Evolutionary conservation across 2,888 invertebrate genomes (phyloP).

Genomic region (Scaptomyza parva): DNA sequence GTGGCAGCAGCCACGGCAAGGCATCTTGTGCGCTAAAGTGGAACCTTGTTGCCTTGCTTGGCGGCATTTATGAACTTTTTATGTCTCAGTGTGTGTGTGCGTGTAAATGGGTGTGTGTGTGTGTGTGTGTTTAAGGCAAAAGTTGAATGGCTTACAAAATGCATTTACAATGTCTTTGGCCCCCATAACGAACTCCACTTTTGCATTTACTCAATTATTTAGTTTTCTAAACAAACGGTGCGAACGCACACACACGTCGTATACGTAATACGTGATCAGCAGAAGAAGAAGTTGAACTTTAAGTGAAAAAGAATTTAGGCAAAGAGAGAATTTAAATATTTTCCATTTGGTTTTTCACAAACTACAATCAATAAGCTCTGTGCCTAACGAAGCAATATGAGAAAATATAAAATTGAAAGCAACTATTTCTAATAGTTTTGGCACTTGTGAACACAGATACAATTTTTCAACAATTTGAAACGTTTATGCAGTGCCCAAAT

Average conservation of each 20-base stretch:
- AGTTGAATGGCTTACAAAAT: constrained; percentile 58
- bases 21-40: constrained; percentile 43
- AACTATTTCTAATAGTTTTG: constrained; percentile 7
- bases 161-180: constrained; percentile 44
- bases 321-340: background rate
- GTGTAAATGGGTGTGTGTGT: constrained; percentile 19
- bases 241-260: background rate
- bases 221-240: constrained; percentile 19
- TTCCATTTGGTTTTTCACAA: background rate
- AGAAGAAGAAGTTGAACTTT: background rate
- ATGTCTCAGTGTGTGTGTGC: constrained; percentile 14
- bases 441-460: background rate
- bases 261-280: constrained; percentile 3
- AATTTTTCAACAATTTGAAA: constrained; percentile 19
- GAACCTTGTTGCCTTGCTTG: constrained; percentile 33
- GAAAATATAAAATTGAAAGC: background rate
- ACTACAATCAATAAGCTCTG: background rate
- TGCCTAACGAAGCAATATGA: background rate
- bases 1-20: constrained; percentile 7
- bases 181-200: constrained; percentile 31
- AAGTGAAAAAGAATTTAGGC: background rate
- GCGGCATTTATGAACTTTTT: constrained; percentile 39
- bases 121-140: constrained; percentile 20
- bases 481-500: constrained; percentile 17
- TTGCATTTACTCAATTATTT: constrained; percentile 46